Percentiles rank a stretch among this genome's conserved stretches.
Evolutionary conservation across 92 coral and sea anemone species (phyloP).

Genomic region (Micromussa lordhowensis): DNA sequence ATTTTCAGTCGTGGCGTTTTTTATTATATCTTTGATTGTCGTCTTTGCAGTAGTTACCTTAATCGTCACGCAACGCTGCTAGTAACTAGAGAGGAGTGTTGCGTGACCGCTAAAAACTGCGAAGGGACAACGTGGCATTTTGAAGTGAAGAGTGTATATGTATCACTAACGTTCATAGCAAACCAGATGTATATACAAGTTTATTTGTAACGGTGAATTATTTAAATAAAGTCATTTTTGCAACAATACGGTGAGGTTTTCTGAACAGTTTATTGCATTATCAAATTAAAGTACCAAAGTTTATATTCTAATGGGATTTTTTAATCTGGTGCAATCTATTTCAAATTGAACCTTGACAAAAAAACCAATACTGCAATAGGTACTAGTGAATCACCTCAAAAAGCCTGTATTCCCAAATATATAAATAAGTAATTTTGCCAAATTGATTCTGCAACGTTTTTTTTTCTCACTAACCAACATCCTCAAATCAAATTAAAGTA

Average conservation of each 20-base stretch:
- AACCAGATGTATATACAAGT: neutral
- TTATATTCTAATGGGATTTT: neutral
- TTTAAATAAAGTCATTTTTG: neutral
- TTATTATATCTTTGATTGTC: too few relatives aligned
- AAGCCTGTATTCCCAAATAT: neutral
- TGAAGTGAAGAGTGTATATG: neutral
- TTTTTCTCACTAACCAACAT: neutral
- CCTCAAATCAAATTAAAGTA: neutral
- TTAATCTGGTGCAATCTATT: neutral
- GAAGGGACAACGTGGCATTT: neutral
- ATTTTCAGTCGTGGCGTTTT: neutral
- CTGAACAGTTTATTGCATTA: neutral
- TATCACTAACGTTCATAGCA: neutral
- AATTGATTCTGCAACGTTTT: neutral
- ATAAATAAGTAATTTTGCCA: neutral
- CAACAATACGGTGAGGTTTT: neutral
- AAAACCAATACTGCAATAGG: neutral
- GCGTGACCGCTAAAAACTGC: neutral
- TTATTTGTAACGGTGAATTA: constrained; percentile 17
- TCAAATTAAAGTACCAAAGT: neutral
- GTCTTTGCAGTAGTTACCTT: neutral
- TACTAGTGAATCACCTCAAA: neutral
- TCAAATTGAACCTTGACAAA: neutral
- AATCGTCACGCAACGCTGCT: neutral
- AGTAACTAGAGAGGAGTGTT: neutral